Conservation (phyloP, 2,797 vertebrate species). For the Euthynnus affinis region DNA sequence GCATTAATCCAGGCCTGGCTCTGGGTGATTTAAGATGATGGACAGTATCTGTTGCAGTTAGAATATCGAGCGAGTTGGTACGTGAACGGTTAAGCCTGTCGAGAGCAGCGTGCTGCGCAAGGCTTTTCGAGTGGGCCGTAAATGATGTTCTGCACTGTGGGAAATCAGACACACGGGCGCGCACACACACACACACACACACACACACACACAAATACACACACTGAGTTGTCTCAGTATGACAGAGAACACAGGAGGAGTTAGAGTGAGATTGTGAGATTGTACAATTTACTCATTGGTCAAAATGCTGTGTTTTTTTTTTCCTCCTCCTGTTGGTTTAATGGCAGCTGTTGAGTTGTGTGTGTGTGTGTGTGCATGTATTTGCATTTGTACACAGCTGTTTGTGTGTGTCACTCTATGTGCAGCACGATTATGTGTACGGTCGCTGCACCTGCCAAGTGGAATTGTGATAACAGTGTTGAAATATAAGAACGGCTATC, state of each 20-base stretch:
- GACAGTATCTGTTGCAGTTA: slow-evolving; percentile 16
- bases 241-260: not conserved
- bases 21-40: slow-evolving; percentile 30
- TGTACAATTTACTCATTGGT: slow-evolving; percentile 55
- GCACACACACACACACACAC: not conserved
- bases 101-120: slow-evolving; percentile 20
- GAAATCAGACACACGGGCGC: slow-evolving; percentile 67
- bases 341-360: slow-evolving; percentile 29
- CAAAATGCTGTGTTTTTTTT: slow-evolving; percentile 45
- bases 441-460: slow-evolving; percentile 23
- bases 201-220: not conserved
- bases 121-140: slow-evolving; percentile 42
- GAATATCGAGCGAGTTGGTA: slow-evolving; percentile 21
- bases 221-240: not conserved
- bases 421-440: not conserved
- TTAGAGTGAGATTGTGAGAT: slow-evolving; percentile 19
- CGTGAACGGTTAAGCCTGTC: slow-evolving; percentile 41
- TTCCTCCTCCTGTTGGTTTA: slow-evolving; percentile 7
- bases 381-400: slow-evolving; percentile 6
- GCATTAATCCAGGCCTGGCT: not conserved
- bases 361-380: slow-evolving; percentile 12
- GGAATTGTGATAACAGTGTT: slow-evolving; percentile 31
- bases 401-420: slow-evolving; percentile 1
- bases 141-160: slow-evolving; percentile 70
- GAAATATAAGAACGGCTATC: slow-evolving; percentile 14